These are phyloP conservation scores for Amphimallon solstitiale DNA, from an alignment of 2,888 invertebrate genomes.

Conservation along the genomic window DNA sequence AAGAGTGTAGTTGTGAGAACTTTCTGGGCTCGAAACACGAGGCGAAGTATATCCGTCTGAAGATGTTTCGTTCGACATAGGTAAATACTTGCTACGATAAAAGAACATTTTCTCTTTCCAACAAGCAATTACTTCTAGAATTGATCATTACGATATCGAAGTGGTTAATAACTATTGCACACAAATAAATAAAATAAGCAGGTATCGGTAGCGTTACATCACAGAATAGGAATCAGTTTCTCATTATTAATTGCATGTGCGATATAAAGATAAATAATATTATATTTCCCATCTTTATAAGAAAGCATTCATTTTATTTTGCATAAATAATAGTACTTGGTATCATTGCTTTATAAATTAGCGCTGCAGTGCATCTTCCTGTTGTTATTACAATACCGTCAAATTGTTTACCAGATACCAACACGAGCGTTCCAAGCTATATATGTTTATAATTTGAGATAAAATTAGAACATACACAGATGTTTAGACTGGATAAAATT, in stretches of 20 bases:
- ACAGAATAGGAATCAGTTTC: background rate
- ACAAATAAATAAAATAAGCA: background rate
- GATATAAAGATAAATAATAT: background rate
- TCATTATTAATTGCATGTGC: background rate
- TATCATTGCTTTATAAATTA: background rate
- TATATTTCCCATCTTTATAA: background rate
- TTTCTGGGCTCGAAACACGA: conserved; percentile 59
- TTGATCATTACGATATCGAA: conserved; percentile 1
- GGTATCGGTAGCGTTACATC: conserved; percentile 33
- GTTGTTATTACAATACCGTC: background rate
- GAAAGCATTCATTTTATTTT: background rate
- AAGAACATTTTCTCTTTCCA: conserved; percentile 50
- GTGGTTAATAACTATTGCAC: conserved; percentile 11
- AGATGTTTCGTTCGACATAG: conserved; percentile 54
- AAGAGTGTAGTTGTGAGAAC: conserved; percentile 51
- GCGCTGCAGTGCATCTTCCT: background rate
- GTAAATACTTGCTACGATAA: conserved; percentile 49
- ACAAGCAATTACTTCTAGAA: background rate
- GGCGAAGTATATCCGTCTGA: conserved; percentile 60
- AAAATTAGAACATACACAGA: conserved; percentile 9
- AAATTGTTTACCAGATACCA: background rate
- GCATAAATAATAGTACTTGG: background rate
- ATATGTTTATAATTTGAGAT: background rate
- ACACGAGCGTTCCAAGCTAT: background rate
- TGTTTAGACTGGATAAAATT: background rate